Evolutionary conservation across 1,140 invertebrate species (phyloP).

Genomic region (Euura lappo): DNA sequence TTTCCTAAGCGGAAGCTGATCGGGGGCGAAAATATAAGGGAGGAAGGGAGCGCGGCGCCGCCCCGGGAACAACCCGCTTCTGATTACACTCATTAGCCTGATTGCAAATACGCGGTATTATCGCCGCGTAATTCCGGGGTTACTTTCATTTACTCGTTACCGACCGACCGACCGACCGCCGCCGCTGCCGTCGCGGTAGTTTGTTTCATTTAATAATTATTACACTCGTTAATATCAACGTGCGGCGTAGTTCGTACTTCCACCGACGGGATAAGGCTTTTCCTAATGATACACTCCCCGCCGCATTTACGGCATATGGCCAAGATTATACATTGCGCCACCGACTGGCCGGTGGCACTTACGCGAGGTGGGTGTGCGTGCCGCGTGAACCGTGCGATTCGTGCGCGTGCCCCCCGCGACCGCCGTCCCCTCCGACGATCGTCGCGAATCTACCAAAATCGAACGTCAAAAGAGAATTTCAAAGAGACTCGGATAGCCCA

Average conservation of each 20-base stretch:
- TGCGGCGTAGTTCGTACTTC: background rate
- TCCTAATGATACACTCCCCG: background rate
- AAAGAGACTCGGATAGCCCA: too few species aligned
- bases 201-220: slow-evolving; percentile 13
- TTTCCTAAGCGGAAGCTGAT: too few species aligned
- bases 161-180: slow-evolving; percentile 14
- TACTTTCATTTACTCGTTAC: slow-evolving; percentile 26
- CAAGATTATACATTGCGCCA: background rate
- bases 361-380: background rate
- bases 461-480: too few species aligned
- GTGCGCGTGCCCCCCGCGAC: background rate
- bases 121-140: slow-evolving; percentile 22
- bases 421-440: background rate
- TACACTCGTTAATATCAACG: slow-evolving; percentile 2
- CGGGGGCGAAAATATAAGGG: background rate
- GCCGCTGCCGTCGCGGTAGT: slow-evolving; percentile 13
- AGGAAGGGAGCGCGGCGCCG: slow-evolving; percentile 5
- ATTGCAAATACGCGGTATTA: slow-evolving; percentile 29
- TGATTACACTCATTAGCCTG: slow-evolving; percentile 32
- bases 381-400: background rate
- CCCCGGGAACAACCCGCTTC: background rate
- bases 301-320: slow-evolving; percentile 3
- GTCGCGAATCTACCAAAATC: background rate
- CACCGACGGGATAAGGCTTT: background rate
- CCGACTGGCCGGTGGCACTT: background rate